These are phyloP conservation scores for Amblyraja radiata DNA, from an alignment of 2,797 vertebrate genomes.

Conservation along the genomic window DNA sequence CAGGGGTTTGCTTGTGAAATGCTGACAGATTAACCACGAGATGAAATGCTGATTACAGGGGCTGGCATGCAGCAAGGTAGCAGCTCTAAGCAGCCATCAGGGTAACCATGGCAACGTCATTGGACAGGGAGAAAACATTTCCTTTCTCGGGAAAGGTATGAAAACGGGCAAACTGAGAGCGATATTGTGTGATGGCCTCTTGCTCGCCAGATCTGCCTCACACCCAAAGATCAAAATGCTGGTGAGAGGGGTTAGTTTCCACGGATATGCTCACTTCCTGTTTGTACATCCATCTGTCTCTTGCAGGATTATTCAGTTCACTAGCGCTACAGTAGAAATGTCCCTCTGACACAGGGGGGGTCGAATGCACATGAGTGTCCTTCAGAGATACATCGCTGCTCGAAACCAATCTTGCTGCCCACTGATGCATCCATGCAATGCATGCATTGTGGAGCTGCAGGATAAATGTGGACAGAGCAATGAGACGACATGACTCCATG, in stretches of 20 bases:
- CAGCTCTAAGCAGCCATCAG: constrained; percentile 9
- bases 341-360: background rate
- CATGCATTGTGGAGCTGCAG: background rate
- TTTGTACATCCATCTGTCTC: background rate
- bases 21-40: background rate
- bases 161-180: background rate
- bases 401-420: background rate
- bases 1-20: background rate
- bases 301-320: background rate
- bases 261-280: background rate
- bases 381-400: background rate
- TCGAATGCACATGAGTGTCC: background rate
- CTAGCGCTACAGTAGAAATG: background rate
- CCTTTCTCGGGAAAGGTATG: background rate
- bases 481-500: no score
- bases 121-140: constrained; percentile 3
- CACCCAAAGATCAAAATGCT: background rate
- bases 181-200: background rate
- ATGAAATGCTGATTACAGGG: background rate
- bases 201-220: background rate
- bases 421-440: background rate
- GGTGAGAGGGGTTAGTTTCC: background rate
- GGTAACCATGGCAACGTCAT: background rate
- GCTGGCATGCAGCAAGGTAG: background rate
- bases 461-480: background rate